Conservation (phyloP, 2,113 vertebrate species). For the Campylomormyrus tamandua region DNA sequence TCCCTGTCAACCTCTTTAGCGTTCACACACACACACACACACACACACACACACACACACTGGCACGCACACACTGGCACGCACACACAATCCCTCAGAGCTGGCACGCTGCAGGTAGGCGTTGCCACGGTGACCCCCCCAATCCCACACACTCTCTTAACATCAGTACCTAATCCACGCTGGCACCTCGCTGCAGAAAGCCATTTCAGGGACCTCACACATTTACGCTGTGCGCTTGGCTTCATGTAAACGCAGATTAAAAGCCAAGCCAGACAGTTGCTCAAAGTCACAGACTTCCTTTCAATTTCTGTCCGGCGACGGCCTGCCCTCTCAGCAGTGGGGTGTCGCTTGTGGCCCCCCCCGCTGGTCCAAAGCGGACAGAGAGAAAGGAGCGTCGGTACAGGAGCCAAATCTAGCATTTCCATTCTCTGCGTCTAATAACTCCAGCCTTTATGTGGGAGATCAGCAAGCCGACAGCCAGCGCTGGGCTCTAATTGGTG, state of each 20-base stretch:
- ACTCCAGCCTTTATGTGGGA: neutral
- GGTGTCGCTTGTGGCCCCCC: neutral
- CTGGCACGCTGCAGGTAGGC: neutral
- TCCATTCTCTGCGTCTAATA: neutral
- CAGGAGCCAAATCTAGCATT: neutral
- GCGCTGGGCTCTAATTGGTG: neutral
- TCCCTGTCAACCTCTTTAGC: neutral
- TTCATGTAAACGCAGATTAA: neutral
- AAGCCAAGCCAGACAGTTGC: neutral
- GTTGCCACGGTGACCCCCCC: conserved; percentile 12
- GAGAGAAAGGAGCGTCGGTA: neutral
- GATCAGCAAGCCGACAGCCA: neutral
- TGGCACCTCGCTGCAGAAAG: neutral
- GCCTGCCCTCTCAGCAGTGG: neutral
- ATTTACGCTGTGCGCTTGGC: neutral
- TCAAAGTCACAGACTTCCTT: neutral
- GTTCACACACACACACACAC: neutral
- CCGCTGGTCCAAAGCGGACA: neutral
- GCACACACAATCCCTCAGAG: neutral
- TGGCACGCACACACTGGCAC: neutral
- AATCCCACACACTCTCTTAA: neutral
- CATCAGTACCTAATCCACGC: neutral
- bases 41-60: neutral
- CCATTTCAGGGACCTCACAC: neutral
- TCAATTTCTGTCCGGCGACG: neutral